phyloP scores from a whole-genome alignment of 2,888 invertebrate species.

The Pseudoips prasinana region DNA sequence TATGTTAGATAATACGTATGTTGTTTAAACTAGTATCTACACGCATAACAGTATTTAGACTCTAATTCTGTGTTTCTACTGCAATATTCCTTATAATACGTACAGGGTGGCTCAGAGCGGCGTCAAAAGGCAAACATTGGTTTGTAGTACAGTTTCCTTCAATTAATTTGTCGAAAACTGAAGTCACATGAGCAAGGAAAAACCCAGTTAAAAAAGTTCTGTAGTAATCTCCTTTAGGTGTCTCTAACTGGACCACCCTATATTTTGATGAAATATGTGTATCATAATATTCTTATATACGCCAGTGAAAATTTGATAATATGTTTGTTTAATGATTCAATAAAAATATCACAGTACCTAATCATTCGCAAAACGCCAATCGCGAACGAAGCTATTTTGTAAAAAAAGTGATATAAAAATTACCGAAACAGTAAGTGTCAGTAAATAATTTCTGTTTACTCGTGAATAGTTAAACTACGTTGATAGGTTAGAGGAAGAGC shows the following conservation, averaged over 20 bases:
- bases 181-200: too few species aligned
- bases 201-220: too few species aligned
- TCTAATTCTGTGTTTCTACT: slow-evolving; percentile 23
- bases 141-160: too few species aligned
- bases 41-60: slow-evolving; percentile 47
- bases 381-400: slow-evolving; percentile 22
- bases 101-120: too few species aligned
- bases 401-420: slow-evolving; percentile 31
- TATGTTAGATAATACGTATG: slow-evolving; percentile 31
- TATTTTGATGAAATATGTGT: slow-evolving; percentile 10
- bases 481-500: slow-evolving; percentile 27
- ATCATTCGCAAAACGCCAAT: slow-evolving; percentile 14
- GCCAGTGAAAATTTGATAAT: slow-evolving; percentile 16
- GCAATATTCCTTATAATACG: slow-evolving; percentile 15
- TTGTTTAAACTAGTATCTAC: slow-evolving; percentile 42
- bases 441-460: slow-evolving; percentile 27
- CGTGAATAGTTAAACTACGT: slow-evolving; percentile 32
- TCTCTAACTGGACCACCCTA: too few species aligned
- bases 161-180: too few species aligned
- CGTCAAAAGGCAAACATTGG: too few species aligned
- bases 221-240: too few species aligned
- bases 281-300: neutral
- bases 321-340: slow-evolving; percentile 7
- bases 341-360: slow-evolving; percentile 8
- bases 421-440: slow-evolving; percentile 26